A percentile compares a stretch with the other conserved stretches of the same genome.
phyloP scores from a whole-genome alignment of 2,797 vertebrate genomes.

The Galaxias olidus region DNA sequence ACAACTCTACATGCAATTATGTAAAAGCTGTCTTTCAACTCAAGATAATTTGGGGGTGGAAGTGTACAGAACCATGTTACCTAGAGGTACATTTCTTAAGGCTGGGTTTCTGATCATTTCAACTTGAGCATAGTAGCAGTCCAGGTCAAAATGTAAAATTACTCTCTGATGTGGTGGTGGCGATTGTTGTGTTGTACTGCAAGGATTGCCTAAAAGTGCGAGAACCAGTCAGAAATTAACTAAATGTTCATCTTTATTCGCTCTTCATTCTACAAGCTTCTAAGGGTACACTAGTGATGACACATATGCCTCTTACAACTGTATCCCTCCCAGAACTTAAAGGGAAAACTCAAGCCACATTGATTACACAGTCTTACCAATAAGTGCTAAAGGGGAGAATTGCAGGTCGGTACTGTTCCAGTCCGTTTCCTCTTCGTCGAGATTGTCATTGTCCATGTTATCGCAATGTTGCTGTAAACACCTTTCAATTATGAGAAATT shows the following conservation, averaged over 20 bases:
- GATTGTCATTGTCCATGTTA: conserved; percentile 43
- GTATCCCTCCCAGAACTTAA: no score
- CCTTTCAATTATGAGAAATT: no score
- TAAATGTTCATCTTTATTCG: no score
- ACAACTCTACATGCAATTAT: no score
- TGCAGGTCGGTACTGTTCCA: conserved; percentile 53
- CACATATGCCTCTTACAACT: no score
- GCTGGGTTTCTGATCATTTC: conserved; percentile 90
- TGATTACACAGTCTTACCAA: conserved; percentile 42
- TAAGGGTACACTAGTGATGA: no score
- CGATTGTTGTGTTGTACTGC: not conserved
- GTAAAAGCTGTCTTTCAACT: no score
- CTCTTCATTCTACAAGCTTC: no score
- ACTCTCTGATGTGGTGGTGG: conserved; percentile 56
- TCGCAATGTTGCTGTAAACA: no score
- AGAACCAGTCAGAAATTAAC: conserved; percentile 1
- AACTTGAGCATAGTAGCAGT: conserved; percentile 94
- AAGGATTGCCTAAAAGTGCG: conserved; percentile 31
- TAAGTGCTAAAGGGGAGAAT: not conserved
- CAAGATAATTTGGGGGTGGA: not conserved
- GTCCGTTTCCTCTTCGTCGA: conserved; percentile 62
- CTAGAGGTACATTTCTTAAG: conserved; percentile 83
- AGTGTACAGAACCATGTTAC: conserved; percentile 55
- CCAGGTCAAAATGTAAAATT: conserved; percentile 87
- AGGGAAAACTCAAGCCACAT: not conserved